Evolutionary conservation across 2,888 invertebrate genomes (phyloP).

Genomic region (Parasteatoda lunata): DNA sequence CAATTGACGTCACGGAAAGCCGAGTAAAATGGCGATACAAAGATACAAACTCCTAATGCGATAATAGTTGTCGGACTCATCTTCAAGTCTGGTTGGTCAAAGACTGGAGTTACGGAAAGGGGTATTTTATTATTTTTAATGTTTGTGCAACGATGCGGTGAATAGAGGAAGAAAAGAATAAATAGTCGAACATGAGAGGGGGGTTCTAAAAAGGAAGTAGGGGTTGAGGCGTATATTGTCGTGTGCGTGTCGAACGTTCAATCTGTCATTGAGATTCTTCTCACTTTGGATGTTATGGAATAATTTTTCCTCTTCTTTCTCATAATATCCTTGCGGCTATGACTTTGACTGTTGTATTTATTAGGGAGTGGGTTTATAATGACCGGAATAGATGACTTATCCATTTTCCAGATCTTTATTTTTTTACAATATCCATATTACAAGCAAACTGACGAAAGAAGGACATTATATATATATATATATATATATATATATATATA

Average conservation of each 20-base stretch:
- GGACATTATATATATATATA: no score
- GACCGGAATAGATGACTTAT: slow-evolving; percentile 57
- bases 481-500: no score
- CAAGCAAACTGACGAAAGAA: no score
- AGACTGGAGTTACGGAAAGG: slow-evolving; percentile 7
- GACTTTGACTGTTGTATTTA: slow-evolving; percentile 24
- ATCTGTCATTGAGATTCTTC: slow-evolving; percentile 50
- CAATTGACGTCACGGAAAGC: slow-evolving; percentile 44
- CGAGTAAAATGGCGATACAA: slow-evolving; percentile 30
- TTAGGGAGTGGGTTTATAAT: slow-evolving; percentile 56
- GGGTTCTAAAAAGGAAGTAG: slow-evolving; percentile 39
- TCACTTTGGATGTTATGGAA: slow-evolving; percentile 10
- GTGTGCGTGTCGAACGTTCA: slow-evolving; percentile 63
- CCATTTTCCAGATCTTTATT: slow-evolving; percentile 20
- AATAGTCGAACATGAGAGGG: neutral
- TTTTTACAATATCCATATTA: neutral
- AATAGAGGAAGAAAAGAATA: slow-evolving; percentile 26
- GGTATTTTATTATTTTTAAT: slow-evolving; percentile 51
- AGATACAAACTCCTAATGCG: slow-evolving; percentile 41
- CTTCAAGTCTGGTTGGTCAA: neutral
- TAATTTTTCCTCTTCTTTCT: slow-evolving; percentile 23
- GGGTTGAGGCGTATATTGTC: slow-evolving; percentile 26
- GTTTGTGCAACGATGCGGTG: slow-evolving; percentile 43
- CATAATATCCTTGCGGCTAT: slow-evolving; percentile 31
- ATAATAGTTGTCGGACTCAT: slow-evolving; percentile 41